A percentile compares a stretch with the other conserved stretches of the same genome.
These are phyloP conservation scores for Bolborhynchus lineola DNA, from an alignment of 2,113 vertebrate species.

Conservation along the genomic window DNA sequence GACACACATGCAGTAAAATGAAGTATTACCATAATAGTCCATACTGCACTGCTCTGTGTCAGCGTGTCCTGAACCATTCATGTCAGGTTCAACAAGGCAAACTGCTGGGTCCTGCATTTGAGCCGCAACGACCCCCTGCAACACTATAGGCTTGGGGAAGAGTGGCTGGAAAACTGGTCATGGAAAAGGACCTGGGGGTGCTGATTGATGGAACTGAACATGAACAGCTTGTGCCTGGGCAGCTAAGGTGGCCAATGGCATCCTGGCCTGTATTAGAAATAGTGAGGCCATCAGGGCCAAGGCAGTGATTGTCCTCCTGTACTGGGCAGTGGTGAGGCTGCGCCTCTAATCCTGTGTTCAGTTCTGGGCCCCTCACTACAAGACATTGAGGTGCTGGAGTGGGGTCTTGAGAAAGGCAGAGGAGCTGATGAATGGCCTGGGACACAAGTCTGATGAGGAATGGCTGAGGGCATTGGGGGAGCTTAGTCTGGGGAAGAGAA, in stretches of 20 bases:
- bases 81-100: not conserved
- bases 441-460: not conserved
- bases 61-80: accelerated
- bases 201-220: not conserved
- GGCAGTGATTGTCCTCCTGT: not conserved
- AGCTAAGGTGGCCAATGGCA: not conserved
- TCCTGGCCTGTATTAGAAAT: not conserved
- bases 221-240: not conserved
- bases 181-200: not conserved
- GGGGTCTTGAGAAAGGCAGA: not conserved
- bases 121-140: not conserved
- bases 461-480: not conserved
- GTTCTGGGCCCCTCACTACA: not conserved
- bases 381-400: not conserved
- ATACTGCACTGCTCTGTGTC: accelerated
- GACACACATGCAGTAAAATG: not conserved
- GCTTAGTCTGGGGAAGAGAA: not conserved
- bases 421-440: not conserved
- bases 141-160: not conserved
- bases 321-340: not conserved
- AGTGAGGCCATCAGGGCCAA: not conserved
- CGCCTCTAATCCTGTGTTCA: not conserved
- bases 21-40: not conserved
- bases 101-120: not conserved
- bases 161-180: not conserved